Conservation (phyloP, 1,140 invertebrate species). For the Holotrichia oblita region DNA sequence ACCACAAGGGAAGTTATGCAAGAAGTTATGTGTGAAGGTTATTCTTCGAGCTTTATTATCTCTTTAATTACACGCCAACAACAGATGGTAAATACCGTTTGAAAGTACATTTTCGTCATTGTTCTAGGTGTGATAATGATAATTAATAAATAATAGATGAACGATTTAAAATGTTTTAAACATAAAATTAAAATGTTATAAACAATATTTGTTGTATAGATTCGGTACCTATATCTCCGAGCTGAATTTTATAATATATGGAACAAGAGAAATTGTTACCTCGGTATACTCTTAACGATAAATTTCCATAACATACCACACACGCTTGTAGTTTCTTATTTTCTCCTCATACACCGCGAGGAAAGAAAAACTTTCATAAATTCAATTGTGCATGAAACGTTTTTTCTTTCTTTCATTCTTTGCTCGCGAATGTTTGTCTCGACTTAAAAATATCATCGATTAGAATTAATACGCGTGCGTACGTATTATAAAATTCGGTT, state of each 20-base stretch:
- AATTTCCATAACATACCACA: neutral
- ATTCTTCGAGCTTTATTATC: neutral
- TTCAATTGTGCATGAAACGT: conserved; percentile 25
- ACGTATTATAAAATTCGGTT: no score
- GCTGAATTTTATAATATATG: conserved; percentile 8
- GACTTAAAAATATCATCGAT: neutral
- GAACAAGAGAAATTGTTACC: conserved; percentile 16
- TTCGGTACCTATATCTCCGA: no score
- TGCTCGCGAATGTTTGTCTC: neutral
- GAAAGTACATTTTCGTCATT: neutral
- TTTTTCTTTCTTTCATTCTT: no score
- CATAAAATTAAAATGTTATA: no score
- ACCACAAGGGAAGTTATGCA: neutral
- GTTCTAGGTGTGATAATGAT: no score
- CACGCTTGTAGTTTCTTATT: conserved; percentile 32
- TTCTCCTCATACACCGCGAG: conserved; percentile 2
- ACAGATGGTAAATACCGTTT: neutral
- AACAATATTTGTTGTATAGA: no score
- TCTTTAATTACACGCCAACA: neutral
- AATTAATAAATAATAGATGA: no score
- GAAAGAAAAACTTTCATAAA: conserved; percentile 27
- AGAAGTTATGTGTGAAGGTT: neutral
- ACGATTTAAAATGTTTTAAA: no score
- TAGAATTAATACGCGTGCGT: no score
- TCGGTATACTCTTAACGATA: neutral